These are phyloP conservation scores for Luperina testacea DNA, from an alignment of 2,888 invertebrate species.

Conservation along the genomic window DNA sequence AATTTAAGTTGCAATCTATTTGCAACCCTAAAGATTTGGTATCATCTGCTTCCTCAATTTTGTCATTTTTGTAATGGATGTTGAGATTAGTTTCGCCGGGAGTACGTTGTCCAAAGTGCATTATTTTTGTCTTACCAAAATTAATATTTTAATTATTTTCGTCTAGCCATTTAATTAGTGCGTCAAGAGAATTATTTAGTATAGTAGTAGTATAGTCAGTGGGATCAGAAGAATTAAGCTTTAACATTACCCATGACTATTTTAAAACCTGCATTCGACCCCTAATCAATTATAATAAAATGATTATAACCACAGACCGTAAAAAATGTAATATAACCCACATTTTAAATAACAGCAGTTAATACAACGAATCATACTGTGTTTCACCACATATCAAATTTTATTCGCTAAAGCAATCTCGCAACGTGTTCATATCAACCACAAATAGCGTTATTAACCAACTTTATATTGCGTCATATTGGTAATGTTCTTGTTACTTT, in stretches of 20 bases:
- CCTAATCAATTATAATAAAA: background rate
- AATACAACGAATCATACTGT: constrained; percentile 23
- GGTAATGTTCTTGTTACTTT: constrained; percentile 36
- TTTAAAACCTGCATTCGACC: background rate
- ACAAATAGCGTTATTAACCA: constrained; percentile 55
- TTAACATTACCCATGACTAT: background rate
- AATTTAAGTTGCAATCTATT: too few relatives aligned
- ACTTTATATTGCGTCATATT: constrained; percentile 49
- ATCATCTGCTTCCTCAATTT: too few relatives aligned
- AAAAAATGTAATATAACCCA: background rate
- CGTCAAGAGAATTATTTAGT: too few relatives aligned
- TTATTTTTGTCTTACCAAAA: too few relatives aligned
- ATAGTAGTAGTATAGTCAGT: too few relatives aligned
- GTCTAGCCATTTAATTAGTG: too few relatives aligned
- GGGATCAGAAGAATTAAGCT: background rate
- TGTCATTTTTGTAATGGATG: too few relatives aligned
- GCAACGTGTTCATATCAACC: constrained; percentile 53
- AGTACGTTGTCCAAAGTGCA: too few relatives aligned
- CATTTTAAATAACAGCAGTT: constrained; percentile 16
- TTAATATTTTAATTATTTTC: too few relatives aligned
- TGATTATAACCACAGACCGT: background rate
- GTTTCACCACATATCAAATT: constrained; percentile 56
- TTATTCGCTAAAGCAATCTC: constrained; percentile 58
- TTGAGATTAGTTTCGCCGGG: too few relatives aligned
- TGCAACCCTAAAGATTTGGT: too few relatives aligned